Conservation (phyloP, 1,140 invertebrate species). For the Brachionus asplanchnoidis region DNA sequence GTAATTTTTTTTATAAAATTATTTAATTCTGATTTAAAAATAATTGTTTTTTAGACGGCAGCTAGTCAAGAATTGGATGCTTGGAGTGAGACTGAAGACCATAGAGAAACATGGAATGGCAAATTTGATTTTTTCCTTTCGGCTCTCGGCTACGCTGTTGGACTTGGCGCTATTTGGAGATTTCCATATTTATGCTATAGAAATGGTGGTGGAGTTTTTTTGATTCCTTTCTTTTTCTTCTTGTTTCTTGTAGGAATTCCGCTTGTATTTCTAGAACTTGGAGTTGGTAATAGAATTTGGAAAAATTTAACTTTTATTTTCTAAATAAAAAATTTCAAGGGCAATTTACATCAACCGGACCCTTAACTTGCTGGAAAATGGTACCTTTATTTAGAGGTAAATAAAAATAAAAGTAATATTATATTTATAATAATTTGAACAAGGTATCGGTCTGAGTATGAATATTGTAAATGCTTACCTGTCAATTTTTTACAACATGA, state of each 20-base stretch:
- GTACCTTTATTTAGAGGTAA: slow-evolving; percentile 67
- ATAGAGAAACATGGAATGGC: slow-evolving; percentile 63
- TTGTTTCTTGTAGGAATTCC: slow-evolving; percentile 49
- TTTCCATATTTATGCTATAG: slow-evolving; percentile 59
- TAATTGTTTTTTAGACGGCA: not conserved
- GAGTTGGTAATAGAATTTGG: slow-evolving; percentile 46
- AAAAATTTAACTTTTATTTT: not conserved
- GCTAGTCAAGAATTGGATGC: not conserved
- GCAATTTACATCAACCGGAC: slow-evolving; percentile 57
- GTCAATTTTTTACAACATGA: slow-evolving; percentile 73
- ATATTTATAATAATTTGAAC: not conserved
- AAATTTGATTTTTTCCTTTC: slow-evolving; percentile 59
- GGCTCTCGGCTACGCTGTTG: slow-evolving; percentile 60
- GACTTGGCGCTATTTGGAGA: slow-evolving; percentile 55
- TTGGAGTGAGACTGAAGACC: slow-evolving; percentile 43
- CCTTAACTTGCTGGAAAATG: slow-evolving; percentile 61
- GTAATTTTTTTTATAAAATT: not conserved
- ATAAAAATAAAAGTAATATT: not conserved
- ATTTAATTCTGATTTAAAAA: not conserved
- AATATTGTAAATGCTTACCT: slow-evolving; percentile 42
- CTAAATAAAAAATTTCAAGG: slow-evolving; percentile 44
- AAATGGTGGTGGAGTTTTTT: slow-evolving; percentile 56
- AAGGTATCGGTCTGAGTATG: slow-evolving; percentile 46
- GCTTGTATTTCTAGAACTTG: slow-evolving; percentile 49
- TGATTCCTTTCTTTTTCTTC: slow-evolving; percentile 50